Evolutionary conservation across 2,888 invertebrate genomes (phyloP), one percentile per base, ranked within the genome.

Genomic region (Hartigia nigra): DNA sequence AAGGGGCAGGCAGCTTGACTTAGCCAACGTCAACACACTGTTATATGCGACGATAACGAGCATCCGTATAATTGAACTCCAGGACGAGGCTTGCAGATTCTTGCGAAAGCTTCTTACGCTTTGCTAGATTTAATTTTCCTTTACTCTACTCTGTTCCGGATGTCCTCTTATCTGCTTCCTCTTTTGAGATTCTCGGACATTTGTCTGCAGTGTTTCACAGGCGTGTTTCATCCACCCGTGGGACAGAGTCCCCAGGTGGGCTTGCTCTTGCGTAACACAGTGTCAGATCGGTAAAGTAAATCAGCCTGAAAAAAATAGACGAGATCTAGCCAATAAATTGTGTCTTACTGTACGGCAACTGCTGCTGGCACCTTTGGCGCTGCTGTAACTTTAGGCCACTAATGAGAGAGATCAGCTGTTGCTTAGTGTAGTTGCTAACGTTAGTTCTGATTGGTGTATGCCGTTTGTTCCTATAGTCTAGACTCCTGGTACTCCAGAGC

Each of bases 371-470:
- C 74, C 31, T 78, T 76, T 78, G 69, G 75, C 31, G 74, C 78
- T n/a, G 12, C n/a, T 39, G 31, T 76, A 77, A 78, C 76, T 81
- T 79, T 75, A 76, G 77, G 76, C 77, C 78, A 76, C 80, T 81
- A 81, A 81, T 81, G 80, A 81, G 81, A 80, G 81, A 81, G 81
- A 81, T 81, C 81, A 76, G 80, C 78, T 77, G 77, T 75, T 72
- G 76, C 75, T 31, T 74, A 35, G 31, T 75, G 75, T 36, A 72
- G 69, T 39, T 76, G 72, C 76, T n/a, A 72, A 76, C 75, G 31
- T 34, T 70, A 75, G 55, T 36, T 69, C 37, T 4, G 74, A 35
- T 12, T n/a, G 14, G 74, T 55, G 77, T 36, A 23, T 36, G 74
- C 74, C 32, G 35, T n/a, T 70, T 12, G n/a, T 31, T 74, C 31